Evolutionary conservation across 2,888 invertebrate species (phyloP).

Genomic region (Plebejus anna): DNA sequence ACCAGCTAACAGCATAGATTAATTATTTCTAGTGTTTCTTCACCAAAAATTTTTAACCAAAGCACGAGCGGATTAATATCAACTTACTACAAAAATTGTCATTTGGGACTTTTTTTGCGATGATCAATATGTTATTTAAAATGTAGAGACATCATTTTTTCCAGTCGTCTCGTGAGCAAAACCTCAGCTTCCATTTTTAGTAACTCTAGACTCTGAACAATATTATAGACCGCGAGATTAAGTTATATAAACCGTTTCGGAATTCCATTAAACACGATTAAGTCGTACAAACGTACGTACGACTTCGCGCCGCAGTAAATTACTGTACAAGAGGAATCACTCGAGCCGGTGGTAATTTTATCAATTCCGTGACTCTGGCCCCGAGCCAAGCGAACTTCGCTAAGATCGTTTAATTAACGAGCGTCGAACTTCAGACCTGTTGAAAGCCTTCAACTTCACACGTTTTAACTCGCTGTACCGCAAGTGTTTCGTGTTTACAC

Average conservation of each 20-base stretch:
- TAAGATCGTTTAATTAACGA: slow-evolving; percentile 78
- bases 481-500: slow-evolving; percentile 27
- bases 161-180: no score
- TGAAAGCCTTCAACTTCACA: slow-evolving; percentile 70
- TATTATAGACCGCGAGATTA: background rate
- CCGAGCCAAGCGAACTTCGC: slow-evolving; percentile 63
- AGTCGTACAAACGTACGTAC: background rate
- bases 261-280: background rate
- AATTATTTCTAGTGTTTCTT: no score
- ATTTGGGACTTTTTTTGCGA: no score
- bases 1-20: background rate
- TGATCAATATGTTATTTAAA: no score
- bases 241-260: background rate
- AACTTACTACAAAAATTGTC: no score
- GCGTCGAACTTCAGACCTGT: slow-evolving; percentile 77
- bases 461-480: slow-evolving; percentile 49
- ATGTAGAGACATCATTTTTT: no score
- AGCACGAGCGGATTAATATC: no score
- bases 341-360: slow-evolving; percentile 68
- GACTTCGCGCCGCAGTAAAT: slow-evolving; percentile 19
- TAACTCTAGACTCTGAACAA: background rate
- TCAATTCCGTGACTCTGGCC: slow-evolving; percentile 66
- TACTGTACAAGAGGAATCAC: slow-evolving; percentile 39
- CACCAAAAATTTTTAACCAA: no score
- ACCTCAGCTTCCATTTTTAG: no score